phyloP scores from a whole-genome alignment of 2,113 vertebrate species.

The Petrocephalus zakoni region DNA sequence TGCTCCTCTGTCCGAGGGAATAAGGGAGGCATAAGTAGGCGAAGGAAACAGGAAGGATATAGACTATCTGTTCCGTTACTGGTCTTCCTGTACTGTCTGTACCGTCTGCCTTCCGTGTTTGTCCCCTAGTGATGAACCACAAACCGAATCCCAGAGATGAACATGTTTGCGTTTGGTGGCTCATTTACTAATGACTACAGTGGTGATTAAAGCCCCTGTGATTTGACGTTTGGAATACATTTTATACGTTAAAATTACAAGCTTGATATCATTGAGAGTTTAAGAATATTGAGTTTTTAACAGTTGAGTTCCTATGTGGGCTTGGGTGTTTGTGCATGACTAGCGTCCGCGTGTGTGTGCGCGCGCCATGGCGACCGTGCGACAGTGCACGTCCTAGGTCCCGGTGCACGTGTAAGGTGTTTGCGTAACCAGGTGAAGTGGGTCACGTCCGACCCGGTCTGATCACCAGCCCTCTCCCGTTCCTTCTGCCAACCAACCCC shows the following conservation, averaged over 20 bases:
- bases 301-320: slow-evolving; percentile 5
- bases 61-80: not conserved
- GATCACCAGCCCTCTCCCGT: slow-evolving; percentile 8
- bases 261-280: not conserved
- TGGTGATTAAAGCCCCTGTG: not conserved
- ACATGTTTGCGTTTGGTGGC: not conserved
- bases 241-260: slow-evolving; percentile 6
- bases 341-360: not conserved
- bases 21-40: not conserved
- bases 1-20: not conserved
- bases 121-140: slow-evolving; percentile 10
- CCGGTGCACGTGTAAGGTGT: slow-evolving; percentile 13
- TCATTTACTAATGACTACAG: not conserved
- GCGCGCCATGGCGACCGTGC: not conserved
- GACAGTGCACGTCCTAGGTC: not conserved
- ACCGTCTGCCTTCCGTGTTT: slow-evolving; percentile 13
- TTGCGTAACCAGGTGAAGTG: slow-evolving; percentile 2
- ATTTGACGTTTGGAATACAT: slow-evolving; percentile 7
- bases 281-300: not conserved
- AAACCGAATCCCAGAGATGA: not conserved
- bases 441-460: not conserved
- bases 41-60: not conserved
- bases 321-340: slow-evolving; percentile 21
- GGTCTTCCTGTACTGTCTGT: slow-evolving; percentile 19
- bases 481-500: no score